Base-by-base conservation (phyloP, 2,888 invertebrate genomes). In the Pteria penguin region DNA sequence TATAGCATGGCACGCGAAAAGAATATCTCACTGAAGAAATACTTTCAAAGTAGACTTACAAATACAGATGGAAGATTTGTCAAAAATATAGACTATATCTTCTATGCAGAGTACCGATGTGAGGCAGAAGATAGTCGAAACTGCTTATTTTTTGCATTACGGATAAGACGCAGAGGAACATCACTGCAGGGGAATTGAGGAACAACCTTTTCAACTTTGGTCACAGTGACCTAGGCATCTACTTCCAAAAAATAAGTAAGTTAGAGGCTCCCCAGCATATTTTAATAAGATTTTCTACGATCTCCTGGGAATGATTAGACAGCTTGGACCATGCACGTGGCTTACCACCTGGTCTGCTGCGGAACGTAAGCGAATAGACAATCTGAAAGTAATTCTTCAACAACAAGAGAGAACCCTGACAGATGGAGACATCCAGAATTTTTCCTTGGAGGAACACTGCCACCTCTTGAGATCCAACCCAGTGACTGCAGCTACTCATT, bases 291-390 rank as follows among this genome's bases (percentile, higher is more conserved):
- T 58, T 29, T 55, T 76, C 63, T 81, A 70, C 27, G 77, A 82
- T 18, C 52, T 85, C 1, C 55, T 84, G n/a, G 84, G 83, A 52
- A 78, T 80, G 66, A 76, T 87, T 4, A 62, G 82, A n/a, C 85
- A 87, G 70, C 62, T 87, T 4, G 79, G 80, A 4, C 70, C 76
- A 24, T 84, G 79, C n/a, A 83, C 84, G 0, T 84, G 72, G 45
- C 86, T 86, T 58, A 22, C 85, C 4, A 85, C 84, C 11, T 52
- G 85, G 22, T 82, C 82, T 36, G 77, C 85, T 5, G 83, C 85
- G 52, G 86, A 87, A 54, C 31, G 73, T 18, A 80, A 78, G 27
- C 87, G 87, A 85, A 8, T 52, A 11, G 86, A 87, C 29, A 75
- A 84, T 1, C 27, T 86, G 5, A 57, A 70, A 1, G 67, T 65